These are phyloP conservation scores for Tetraneura akinire DNA, from an alignment of 1,140 invertebrate species.

Conservation along the genomic window DNA sequence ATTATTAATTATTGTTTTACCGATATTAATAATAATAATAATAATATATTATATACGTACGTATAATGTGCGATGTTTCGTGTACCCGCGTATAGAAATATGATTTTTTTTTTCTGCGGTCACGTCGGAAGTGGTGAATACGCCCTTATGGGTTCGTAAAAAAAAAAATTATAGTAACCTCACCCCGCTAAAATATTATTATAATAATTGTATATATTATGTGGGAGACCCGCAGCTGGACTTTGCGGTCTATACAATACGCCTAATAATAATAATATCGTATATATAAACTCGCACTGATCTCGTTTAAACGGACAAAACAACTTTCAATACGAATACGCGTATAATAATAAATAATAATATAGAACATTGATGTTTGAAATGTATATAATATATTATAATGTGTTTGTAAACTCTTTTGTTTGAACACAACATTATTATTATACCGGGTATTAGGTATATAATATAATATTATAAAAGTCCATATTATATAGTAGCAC, in stretches of 20 bases:
- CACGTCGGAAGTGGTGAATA: conserved; percentile 45
- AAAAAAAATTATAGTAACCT: no score
- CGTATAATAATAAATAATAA: no score
- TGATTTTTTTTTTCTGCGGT: conserved; percentile 34
- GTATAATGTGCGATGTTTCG: background rate
- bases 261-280: background rate
- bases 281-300: background rate
- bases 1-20: conserved; percentile 50
- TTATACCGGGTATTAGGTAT: no score
- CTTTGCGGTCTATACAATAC: conserved; percentile 17
- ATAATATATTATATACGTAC: no score
- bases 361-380: conserved; percentile 23
- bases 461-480: no score
- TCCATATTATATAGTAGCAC: conserved; percentile 19
- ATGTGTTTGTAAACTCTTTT: conserved; percentile 20
- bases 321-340: conserved; percentile 46
- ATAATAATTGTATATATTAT: no score
- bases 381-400: conserved; percentile 15
- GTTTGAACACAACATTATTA: conserved; percentile 13
- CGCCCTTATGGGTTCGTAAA: conserved; percentile 3
- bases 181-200: no score
- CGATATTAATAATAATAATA: no score
- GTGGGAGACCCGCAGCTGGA: conserved; percentile 29
- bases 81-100: background rate
- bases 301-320: conserved; percentile 47